Conservation (phyloP, 2,888 invertebrate genomes). For the Folsomia manolachei region DNA sequence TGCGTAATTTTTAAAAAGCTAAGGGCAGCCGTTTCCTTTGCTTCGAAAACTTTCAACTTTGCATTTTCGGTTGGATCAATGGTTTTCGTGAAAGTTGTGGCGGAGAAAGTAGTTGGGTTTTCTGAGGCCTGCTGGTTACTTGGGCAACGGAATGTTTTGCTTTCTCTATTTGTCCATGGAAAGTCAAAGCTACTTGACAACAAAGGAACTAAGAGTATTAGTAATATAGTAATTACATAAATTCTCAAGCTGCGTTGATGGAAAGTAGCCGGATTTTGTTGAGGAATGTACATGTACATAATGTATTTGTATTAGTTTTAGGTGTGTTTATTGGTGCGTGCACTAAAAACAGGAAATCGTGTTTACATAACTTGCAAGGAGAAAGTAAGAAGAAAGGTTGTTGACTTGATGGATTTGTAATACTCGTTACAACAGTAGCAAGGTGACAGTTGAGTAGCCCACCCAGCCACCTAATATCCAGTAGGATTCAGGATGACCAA, state of each 20-base stretch:
- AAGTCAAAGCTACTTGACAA: no score
- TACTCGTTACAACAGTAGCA: no score
- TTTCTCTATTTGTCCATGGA: constrained; percentile 23
- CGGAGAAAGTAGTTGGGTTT: not conserved
- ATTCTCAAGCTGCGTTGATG: no score
- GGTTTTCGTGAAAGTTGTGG: not conserved
- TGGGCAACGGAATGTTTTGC: not conserved
- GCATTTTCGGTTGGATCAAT: not conserved
- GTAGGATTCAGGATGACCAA: not conserved
- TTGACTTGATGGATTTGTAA: not conserved
- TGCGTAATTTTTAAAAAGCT: no score
- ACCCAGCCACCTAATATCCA: no score
- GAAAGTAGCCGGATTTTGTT: no score
- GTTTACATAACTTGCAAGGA: not conserved
- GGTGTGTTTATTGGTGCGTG: not conserved
- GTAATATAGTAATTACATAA: no score
- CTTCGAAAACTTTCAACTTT: no score
- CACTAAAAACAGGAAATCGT: not conserved
- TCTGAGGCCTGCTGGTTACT: not conserved
- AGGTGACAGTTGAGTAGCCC: no score
- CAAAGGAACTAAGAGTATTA: no score
- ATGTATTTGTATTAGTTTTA: not conserved
- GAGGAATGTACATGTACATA: no score
- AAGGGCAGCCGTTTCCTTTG: no score
- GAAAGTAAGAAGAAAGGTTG: not conserved